Evolutionary conservation across 2,888 invertebrate genomes (phyloP), one percentile per base, ranked within the genome.

Genomic region (Drepanosiphum platanoidis): DNA sequence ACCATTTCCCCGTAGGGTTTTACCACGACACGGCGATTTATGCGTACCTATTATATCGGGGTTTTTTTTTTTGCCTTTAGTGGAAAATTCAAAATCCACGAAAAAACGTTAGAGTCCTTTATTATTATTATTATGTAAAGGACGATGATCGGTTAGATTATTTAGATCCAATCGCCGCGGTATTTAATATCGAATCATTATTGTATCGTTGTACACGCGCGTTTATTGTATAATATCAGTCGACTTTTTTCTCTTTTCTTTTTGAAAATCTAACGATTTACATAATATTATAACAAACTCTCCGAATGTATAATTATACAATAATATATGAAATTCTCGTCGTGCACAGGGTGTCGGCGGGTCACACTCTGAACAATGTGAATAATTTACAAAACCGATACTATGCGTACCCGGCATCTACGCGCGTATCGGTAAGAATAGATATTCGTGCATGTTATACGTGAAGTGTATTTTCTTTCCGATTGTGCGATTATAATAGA

Each of bases 1-100:
- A 27, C 68, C 36, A 64, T 68, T 52, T 64, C 68, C 82, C 71
- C 34, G 81, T 46, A 64, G 81, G 71, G 81, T 71, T 7, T 81
- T 71, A 71, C 71, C 70, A 27, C 36, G n/a, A 27, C 27, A 27
- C 18, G n/a, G 52, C 80, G 81, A 81, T 81, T 81, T 81, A 71
- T 71, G 13, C 36, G 27, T 52, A 80, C 68, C 34, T n/a, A 68
- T 68, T 68, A 52, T n/a, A n/a, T n/a, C n/a, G 15, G 0, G 13
- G 66, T 2, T 78, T 39, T 27, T 46, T 66, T 32, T 46, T 52
- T 68, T 39, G n/a, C n/a, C 32, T 58, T 71, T 39, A n/a, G n/a
- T 39, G 27, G 36, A 61, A 71, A 52, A 71, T 81, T 81, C 71
- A 81, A 81, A 52, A 81, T 39, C 1, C 34, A 61, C 61, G 11